Evolutionary conservation across 2,113 vertebrate genomes (phyloP).

Genomic region (Gambusia affinis): DNA sequence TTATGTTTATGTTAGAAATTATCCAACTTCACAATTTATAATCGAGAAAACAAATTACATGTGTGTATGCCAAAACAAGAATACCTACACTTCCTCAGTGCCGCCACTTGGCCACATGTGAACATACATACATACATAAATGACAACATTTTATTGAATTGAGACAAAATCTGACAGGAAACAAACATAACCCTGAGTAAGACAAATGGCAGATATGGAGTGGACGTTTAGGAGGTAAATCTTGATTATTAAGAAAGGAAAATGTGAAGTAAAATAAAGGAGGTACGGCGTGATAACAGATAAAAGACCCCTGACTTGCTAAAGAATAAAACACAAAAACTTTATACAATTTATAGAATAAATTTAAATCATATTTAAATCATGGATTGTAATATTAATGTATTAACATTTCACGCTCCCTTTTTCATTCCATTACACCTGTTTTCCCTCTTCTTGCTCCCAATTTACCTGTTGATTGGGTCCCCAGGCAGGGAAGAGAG

Average conservation of each 20-base stretch:
- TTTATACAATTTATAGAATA: neutral
- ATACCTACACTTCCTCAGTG: conserved; percentile 57
- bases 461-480: conserved; percentile 70
- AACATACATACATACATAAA: conserved; percentile 54
- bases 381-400: neutral
- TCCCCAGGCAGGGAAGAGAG: conserved; percentile 54
- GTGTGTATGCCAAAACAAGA: conserved; percentile 40
- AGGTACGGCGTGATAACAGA: conserved; percentile 48
- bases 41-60: neutral
- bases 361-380: neutral
- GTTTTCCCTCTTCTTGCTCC: conserved; percentile 52
- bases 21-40: neutral
- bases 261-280: conserved; percentile 22
- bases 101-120: conserved; percentile 56
- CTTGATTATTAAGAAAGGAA: conserved; percentile 28
- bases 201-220: conserved; percentile 24
- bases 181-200: conserved; percentile 17
- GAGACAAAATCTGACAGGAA: conserved; percentile 42
- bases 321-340: neutral
- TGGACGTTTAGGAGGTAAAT: conserved; percentile 24
- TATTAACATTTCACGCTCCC: conserved; percentile 21
- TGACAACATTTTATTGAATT: conserved; percentile 57
- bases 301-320: conserved; percentile 35
- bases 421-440: conserved; percentile 42
- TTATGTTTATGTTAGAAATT: neutral